phyloP scores from a whole-genome alignment of 2,888 invertebrate genomes.

The Boloria selene region DNA sequence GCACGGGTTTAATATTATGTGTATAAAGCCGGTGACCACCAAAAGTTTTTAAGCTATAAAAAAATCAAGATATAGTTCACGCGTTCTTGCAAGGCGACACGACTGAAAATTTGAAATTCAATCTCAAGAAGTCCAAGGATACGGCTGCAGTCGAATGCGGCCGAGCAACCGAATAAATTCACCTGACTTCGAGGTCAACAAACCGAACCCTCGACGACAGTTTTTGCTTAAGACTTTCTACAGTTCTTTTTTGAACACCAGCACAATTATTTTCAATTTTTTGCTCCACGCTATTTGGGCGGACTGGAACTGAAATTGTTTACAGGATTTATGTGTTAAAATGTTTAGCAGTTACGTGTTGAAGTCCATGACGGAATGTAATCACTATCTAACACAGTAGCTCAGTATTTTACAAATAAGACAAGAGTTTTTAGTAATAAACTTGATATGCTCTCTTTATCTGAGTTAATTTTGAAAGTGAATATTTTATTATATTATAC shows the following conservation, averaged over 20 bases:
- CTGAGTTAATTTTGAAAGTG: neutral
- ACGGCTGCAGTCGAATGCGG: conserved; percentile 53
- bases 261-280: conserved; percentile 78
- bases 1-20: neutral
- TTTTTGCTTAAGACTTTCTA: conserved; percentile 73
- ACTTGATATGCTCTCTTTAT: no score
- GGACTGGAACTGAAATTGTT: conserved; percentile 56
- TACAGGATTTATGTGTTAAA: conserved; percentile 68
- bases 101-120: conserved; percentile 80
- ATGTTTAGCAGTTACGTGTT: conserved; percentile 52
- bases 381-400: neutral
- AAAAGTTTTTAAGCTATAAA: conserved; percentile 26
- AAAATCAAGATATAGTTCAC: conserved; percentile 54
- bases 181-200: conserved; percentile 59
- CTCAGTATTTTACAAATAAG: no score
- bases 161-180: conserved; percentile 66
- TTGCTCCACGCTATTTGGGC: conserved; percentile 59
- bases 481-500: no score
- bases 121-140: conserved; percentile 70
- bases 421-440: no score
- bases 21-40: conserved; percentile 25
- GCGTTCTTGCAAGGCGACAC: conserved; percentile 64
- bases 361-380: conserved; percentile 28
- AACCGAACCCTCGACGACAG: conserved; percentile 66
- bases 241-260: conserved; percentile 66